These are phyloP conservation scores for Arnoldichthys spilopterus DNA, from an alignment of 2,797 vertebrate species.

Conservation along the genomic window DNA sequence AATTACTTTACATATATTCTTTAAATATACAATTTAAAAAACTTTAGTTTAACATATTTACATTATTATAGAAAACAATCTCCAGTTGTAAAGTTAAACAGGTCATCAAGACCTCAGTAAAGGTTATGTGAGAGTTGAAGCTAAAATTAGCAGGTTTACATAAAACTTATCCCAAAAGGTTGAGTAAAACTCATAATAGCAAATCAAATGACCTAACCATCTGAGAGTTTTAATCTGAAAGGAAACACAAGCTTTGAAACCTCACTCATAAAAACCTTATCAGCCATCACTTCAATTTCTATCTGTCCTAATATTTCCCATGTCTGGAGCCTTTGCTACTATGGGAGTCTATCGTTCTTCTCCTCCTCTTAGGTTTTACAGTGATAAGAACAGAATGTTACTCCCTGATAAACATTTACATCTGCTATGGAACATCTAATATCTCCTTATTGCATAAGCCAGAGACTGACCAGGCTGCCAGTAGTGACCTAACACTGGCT, in stretches of 20 bases:
- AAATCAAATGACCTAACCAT: not conserved
- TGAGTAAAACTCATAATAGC: no score
- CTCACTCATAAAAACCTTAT: not conserved
- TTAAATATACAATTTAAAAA: no score
- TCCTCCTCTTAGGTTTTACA: not conserved
- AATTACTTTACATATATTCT: no score
- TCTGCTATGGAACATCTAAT: not conserved
- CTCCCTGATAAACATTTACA: not conserved
- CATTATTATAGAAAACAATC: no score
- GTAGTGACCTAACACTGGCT: slow-evolving; percentile 7
- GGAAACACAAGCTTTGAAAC: not conserved
- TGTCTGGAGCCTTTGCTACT: not conserved
- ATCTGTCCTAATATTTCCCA: not conserved
- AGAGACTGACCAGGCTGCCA: not conserved
- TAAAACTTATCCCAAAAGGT: not conserved
- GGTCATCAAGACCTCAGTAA: no score
- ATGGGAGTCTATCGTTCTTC: not conserved
- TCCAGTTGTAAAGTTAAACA: no score
- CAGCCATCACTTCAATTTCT: no score
- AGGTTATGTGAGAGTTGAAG: no score
- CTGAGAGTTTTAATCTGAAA: not conserved
- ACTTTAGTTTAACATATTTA: no score
- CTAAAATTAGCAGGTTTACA: not conserved
- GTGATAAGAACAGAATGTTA: not conserved
- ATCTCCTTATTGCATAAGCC: slow-evolving; percentile 20